These are phyloP conservation scores for Acipenser oxyrinchus DNA, from an alignment of 2,797 vertebrate genomes.

Conservation along the genomic window DNA sequence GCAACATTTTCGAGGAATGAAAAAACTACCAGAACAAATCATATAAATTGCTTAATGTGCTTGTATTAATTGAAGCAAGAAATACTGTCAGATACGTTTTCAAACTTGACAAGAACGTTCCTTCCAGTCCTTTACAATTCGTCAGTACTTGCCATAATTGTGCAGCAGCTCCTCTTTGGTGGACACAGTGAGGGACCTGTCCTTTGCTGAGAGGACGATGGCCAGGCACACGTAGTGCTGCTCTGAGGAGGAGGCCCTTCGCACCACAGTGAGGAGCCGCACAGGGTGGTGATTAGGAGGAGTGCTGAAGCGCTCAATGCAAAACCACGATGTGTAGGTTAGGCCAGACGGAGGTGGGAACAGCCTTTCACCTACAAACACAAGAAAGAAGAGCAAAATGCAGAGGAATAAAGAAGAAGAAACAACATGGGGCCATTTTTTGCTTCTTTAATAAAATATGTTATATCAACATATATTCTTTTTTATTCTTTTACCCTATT, in stretches of 20 bases:
- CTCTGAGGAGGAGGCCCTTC: conserved; percentile 83
- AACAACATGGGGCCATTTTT: background rate
- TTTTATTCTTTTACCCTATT: background rate
- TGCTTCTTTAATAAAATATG: background rate
- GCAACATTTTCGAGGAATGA: no score
- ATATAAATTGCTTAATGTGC: no score
- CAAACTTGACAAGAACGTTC: no score
- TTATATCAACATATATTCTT: no score
- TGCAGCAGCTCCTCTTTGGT: conserved; percentile 94
- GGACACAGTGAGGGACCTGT: conserved; percentile 83
- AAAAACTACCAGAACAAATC: no score
- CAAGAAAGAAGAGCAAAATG: conserved; percentile 6
- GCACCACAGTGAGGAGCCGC: conserved; percentile 80
- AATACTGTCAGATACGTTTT: no score
- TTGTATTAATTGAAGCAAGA: no score
- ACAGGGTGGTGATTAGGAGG: conserved; percentile 79
- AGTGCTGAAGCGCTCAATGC: conserved; percentile 81
- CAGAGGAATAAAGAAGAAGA: background rate
- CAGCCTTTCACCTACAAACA: conserved; percentile 75
- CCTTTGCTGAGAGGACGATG: conserved; percentile 80
- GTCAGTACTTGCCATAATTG: conserved; percentile 67
- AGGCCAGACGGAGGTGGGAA: conserved; percentile 92
- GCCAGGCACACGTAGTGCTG: conserved; percentile 90
- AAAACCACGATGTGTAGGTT: conserved; percentile 94
- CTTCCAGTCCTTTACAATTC: no score